Conservation (phyloP, 2,888 invertebrate genomes). For the Machimus rusticus region DNA sequence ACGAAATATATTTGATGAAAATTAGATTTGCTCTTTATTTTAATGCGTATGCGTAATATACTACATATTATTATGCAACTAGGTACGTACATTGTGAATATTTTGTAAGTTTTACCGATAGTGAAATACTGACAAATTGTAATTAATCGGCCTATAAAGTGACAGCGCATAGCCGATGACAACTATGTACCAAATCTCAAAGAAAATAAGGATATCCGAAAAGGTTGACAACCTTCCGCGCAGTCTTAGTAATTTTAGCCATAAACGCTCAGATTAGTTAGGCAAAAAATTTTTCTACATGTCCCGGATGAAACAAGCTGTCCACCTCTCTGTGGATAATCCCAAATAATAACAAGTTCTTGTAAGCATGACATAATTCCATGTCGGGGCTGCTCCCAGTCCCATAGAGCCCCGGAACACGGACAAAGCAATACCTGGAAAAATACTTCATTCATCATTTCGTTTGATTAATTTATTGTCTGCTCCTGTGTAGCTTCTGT, state of each 20-base stretch:
- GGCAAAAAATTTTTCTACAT: not conserved
- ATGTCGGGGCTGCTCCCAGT: not conserved
- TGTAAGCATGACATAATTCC: not conserved
- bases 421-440: slow-evolving; percentile 29
- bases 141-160: not conserved
- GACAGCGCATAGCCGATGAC: not conserved
- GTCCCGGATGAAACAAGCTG: not conserved
- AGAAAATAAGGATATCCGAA: not conserved
- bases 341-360: not conserved
- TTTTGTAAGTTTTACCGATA: too few species aligned
- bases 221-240: not conserved
- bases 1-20: too few species aligned
- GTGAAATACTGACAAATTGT: too few species aligned
- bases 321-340: not conserved
- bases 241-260: not conserved
- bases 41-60: too few species aligned
- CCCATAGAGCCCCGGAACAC: not conserved
- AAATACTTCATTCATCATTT: slow-evolving; percentile 31
- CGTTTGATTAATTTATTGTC: slow-evolving; percentile 29
- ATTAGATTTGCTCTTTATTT: too few species aligned
- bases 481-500: slow-evolving; percentile 27
- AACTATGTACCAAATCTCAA: not conserved
- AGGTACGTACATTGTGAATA: too few species aligned
- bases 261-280: not conserved
- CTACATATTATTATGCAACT: too few species aligned